Evolutionary conservation across 2,113 vertebrate species (phyloP).

Genomic region (Rattus norvegicus): DNA sequence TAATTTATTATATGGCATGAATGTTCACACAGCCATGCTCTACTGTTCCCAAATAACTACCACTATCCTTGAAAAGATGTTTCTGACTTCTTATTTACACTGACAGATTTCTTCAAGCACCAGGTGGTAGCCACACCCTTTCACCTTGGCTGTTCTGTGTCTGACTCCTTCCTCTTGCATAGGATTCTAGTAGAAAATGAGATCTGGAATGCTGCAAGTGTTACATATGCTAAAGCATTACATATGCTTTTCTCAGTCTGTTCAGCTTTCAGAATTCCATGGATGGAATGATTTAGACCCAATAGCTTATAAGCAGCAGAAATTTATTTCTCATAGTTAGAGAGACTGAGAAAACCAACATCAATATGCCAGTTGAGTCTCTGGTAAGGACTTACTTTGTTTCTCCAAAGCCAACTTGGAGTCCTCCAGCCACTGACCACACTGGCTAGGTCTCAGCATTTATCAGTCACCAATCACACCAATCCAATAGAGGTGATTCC

Average conservation of each 20-base stretch:
- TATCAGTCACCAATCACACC: neutral
- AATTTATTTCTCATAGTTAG: neutral
- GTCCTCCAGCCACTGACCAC: neutral
- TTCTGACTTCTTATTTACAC: neutral
- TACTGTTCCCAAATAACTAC: neutral
- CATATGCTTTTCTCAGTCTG: neutral
- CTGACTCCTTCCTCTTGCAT: slow-evolving; percentile 4
- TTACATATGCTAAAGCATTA: slow-evolving; percentile 29
- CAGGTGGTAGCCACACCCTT: slow-evolving; percentile 18
- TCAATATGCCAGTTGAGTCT: neutral
- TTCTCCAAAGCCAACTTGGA: neutral
- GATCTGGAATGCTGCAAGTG: slow-evolving; percentile 33
- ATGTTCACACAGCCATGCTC: neutral
- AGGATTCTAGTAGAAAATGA: neutral
- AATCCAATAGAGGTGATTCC: neutral
- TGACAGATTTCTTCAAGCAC: slow-evolving; percentile 35
- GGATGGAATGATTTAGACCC: neutral
- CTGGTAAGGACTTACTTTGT: neutral
- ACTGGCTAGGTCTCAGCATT: neutral
- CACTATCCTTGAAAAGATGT: neutral
- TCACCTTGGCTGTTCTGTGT: neutral
- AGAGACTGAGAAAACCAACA: neutral
- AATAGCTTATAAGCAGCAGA: neutral
- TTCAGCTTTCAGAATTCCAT: neutral
- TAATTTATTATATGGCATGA: neutral